Evolutionary conservation across 2,888 invertebrate species (phyloP).

Genomic region (Caenorhabditis afra): DNA sequence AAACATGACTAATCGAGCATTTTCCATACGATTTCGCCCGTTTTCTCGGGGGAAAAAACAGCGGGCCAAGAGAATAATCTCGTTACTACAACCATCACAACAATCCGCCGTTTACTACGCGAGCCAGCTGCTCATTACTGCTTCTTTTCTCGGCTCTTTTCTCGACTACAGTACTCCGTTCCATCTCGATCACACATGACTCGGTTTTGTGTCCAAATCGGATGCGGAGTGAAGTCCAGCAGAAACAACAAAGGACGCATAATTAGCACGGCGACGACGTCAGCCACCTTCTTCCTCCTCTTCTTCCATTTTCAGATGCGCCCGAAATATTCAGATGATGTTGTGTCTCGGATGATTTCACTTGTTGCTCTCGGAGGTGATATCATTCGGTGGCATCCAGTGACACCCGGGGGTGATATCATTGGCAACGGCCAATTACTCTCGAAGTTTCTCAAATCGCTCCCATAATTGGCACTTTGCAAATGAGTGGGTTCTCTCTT

Average conservation of each 20-base stretch:
- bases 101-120: slow-evolving; percentile 17
- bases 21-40: too few relatives aligned
- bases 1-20: slow-evolving; percentile 28
- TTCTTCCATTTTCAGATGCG: too few relatives aligned
- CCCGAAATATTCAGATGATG: neutral
- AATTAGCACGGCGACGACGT: neutral
- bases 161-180: slow-evolving; percentile 2
- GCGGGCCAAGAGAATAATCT: neutral
- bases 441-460: neutral
- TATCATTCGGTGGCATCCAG: slow-evolving; percentile 36
- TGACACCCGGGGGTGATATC: slow-evolving; percentile 36
- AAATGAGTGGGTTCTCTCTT: neutral
- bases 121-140: slow-evolving; percentile 5
- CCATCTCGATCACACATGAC: slow-evolving; percentile 6
- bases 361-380: slow-evolving; percentile 17
- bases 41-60: too few relatives aligned
- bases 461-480: slow-evolving; percentile 13
- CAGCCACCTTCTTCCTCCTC: too few relatives aligned
- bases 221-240: neutral
- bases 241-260: neutral
- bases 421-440: slow-evolving; percentile 21
- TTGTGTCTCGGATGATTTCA: slow-evolving; percentile 23
- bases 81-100: neutral
- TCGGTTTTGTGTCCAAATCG: neutral
- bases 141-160: neutral